phyloP scores from a whole-genome alignment of 2,797 vertebrate genomes.

The Capromys pilorides region DNA sequence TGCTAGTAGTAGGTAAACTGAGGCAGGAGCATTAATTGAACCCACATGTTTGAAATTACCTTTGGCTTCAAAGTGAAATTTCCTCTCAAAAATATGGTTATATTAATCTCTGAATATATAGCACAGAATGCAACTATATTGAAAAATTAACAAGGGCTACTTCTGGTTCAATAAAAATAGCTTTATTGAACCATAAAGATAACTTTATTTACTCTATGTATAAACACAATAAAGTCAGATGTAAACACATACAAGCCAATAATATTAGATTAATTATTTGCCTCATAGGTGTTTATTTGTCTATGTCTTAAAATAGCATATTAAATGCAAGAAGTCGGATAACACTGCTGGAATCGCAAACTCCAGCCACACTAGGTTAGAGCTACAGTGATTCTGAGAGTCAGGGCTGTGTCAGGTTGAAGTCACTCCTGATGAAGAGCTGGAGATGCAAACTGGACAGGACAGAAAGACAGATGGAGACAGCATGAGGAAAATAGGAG shows the following conservation, averaged over 20 bases:
- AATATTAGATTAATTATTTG: not conserved
- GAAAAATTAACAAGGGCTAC: not conserved
- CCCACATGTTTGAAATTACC: not conserved
- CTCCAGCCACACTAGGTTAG: not conserved
- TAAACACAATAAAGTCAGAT: not conserved
- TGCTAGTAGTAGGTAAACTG: not conserved
- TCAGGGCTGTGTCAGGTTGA: not conserved
- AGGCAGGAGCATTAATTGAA: not conserved
- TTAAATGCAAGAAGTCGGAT: not conserved
- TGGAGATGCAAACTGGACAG: not conserved
- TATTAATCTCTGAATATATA: not conserved
- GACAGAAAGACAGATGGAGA: not conserved
- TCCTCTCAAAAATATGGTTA: not conserved
- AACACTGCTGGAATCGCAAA: not conserved
- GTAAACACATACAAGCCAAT: not conserved
- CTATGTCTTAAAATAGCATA: not conserved
- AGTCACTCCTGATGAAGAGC: not conserved
- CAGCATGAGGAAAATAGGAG: not conserved
- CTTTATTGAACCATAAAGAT: no score
- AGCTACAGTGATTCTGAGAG: not conserved
- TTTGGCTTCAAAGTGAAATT: not conserved
- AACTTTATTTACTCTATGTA: no score
- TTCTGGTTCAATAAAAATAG: not conserved
- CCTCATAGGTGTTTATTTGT: not conserved
- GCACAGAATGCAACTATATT: not conserved